These are phyloP conservation scores for Hycleus cichorii DNA, from an alignment of 1,140 invertebrate genomes.

Conservation along the genomic window DNA sequence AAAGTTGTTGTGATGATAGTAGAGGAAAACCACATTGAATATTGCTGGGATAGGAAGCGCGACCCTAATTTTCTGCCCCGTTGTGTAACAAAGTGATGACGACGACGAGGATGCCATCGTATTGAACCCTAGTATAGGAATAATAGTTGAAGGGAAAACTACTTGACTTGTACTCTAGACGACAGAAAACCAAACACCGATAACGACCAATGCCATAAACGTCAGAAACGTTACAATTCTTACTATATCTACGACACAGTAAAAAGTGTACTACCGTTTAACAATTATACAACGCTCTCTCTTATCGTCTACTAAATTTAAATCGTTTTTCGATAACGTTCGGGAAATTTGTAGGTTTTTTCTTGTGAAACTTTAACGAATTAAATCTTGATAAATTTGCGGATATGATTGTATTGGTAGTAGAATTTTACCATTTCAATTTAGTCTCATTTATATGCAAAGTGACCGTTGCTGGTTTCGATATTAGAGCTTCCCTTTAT, in stretches of 20 bases:
- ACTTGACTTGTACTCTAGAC: slow-evolving; percentile 11
- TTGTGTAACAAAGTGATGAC: slow-evolving; percentile 26
- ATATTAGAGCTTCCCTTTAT: slow-evolving; percentile 23
- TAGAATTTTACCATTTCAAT: slow-evolving; percentile 24
- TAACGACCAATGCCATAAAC: not conserved
- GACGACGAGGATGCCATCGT: slow-evolving; percentile 16
- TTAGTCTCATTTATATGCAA: slow-evolving; percentile 24
- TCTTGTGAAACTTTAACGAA: too few species aligned
- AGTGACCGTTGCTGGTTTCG: slow-evolving; percentile 21
- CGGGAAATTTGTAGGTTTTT: too few species aligned
- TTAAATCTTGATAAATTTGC: not conserved
- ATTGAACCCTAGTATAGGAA: slow-evolving; percentile 12
- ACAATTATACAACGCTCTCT: too few species aligned
- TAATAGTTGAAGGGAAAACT: too few species aligned
- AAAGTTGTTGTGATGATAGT: not conserved
- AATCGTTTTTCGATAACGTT: too few species aligned
- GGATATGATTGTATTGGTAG: slow-evolving; percentile 15
- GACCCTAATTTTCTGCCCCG: slow-evolving; percentile 25
- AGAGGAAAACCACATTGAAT: slow-evolving; percentile 9
- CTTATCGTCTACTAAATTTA: too few species aligned
- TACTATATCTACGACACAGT: too few species aligned
- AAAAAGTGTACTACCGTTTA: too few species aligned
- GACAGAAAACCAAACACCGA: slow-evolving; percentile 19
- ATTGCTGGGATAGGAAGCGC: slow-evolving; percentile 1
- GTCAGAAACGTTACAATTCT: too few species aligned